Conservation (phyloP, 2,797 vertebrate species). For the Hypotaenidia okinawae region DNA sequence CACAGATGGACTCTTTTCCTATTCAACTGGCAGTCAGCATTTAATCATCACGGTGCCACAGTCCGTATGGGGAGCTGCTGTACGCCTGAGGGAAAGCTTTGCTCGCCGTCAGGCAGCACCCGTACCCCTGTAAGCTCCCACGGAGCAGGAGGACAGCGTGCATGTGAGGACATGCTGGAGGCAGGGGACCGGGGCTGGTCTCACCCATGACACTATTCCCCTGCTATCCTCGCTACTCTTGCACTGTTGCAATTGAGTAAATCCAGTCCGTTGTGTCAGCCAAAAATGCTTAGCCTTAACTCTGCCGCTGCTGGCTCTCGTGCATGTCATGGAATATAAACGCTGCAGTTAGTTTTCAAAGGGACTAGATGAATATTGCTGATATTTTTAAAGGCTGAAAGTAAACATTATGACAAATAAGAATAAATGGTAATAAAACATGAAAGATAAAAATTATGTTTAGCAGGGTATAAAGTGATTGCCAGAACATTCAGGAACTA, state of each 20-base stretch:
- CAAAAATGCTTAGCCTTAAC: background rate
- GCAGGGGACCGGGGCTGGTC: background rate
- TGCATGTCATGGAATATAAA: background rate
- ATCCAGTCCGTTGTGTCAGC: background rate
- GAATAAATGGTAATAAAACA: background rate
- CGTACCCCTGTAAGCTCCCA: too few species aligned
- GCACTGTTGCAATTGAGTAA: background rate
- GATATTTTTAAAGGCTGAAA: background rate
- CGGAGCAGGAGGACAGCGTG: too few species aligned
- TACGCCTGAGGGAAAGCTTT: fast-evolving
- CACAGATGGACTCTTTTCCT: background rate
- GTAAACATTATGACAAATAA: background rate
- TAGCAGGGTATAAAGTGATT: background rate
- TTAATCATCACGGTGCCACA: fast-evolving
- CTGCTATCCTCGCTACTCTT: background rate
- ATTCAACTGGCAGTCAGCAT: fast-evolving
- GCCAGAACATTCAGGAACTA: background rate
- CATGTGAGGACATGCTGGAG: fast-evolving
- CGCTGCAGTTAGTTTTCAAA: background rate
- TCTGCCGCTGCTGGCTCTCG: background rate
- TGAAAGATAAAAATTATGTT: background rate
- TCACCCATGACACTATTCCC: fast-evolving
- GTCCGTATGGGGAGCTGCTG: fast-evolving
- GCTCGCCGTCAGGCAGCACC: background rate
- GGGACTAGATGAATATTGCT: background rate